phyloP scores from a whole-genome alignment of 2,797 vertebrate species.

The Bradypodion ventrale region DNA sequence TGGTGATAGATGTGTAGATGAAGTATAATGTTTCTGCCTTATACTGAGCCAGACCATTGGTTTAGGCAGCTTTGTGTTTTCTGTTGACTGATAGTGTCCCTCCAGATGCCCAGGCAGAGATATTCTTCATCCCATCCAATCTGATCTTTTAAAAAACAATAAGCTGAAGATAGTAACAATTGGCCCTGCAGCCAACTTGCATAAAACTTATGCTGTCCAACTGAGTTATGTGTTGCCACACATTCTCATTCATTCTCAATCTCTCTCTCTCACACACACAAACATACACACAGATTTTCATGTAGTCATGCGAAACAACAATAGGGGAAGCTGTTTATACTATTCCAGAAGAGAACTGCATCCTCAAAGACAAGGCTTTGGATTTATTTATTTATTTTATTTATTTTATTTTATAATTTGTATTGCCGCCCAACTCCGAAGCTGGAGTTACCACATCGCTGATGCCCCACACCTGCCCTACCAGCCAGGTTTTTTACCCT shows the following conservation, averaged over 20 bases:
- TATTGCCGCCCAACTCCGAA: no score
- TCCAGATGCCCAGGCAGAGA: not conserved
- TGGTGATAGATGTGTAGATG: not conserved
- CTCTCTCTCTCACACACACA: no score
- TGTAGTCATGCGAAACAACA: not conserved
- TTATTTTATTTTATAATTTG: no score
- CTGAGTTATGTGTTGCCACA: not conserved
- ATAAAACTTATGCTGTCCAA: not conserved
- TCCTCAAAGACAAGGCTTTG: not conserved
- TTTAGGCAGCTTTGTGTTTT: not conserved
- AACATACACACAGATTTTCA: not conserved
- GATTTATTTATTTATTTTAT: no score
- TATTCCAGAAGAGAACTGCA: not conserved
- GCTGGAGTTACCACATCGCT: no score
- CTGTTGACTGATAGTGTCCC: not conserved
- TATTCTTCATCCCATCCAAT: not conserved
- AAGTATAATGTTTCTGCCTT: not conserved
- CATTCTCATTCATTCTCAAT: not conserved
- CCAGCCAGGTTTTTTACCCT: no score
- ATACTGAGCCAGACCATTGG: not conserved
- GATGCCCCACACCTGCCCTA: no score
- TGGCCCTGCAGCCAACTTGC: not conserved
- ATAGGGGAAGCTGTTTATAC: not conserved
- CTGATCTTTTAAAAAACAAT: not conserved
- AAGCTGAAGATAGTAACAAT: not conserved